A percentile compares a stretch with the other conserved stretches of the same genome.
phyloP scores from a whole-genome alignment of 2,888 invertebrate genomes.

The Agrochola macilenta region DNA sequence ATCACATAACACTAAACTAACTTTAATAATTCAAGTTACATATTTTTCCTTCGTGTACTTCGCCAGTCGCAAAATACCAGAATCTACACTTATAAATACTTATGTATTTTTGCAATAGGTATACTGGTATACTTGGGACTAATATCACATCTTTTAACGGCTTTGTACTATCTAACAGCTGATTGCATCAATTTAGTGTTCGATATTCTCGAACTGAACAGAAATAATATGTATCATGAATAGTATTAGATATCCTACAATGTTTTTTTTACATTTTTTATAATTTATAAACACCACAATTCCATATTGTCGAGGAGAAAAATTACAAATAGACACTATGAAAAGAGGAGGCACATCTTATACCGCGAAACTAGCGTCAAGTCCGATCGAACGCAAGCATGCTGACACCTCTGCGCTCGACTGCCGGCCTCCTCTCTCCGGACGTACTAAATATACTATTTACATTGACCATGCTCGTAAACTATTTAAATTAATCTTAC shows the following conservation, averaged over 20 bases:
- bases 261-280: slow-evolving; percentile 81
- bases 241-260: slow-evolving; percentile 63
- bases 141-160: slow-evolving; percentile 76
- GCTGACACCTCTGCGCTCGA: slow-evolving; percentile 7
- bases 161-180: slow-evolving; percentile 82
- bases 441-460: slow-evolving; percentile 56
- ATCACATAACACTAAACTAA: slow-evolving; percentile 62
- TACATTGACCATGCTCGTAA: slow-evolving; percentile 53
- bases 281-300: slow-evolving; percentile 83
- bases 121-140: slow-evolving; percentile 69
- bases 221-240: slow-evolving; percentile 77
- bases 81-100: slow-evolving; percentile 64
- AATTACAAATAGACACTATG: slow-evolving; percentile 69
- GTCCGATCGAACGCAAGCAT: neutral
- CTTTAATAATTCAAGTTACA: slow-evolving; percentile 75
- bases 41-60: slow-evolving; percentile 66
- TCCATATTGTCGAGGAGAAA: slow-evolving; percentile 82
- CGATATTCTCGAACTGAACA: slow-evolving; percentile 49
- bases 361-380: slow-evolving; percentile 9
- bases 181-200: slow-evolving; percentile 62
- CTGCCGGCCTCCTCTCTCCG: slow-evolving; percentile 19
- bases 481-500: slow-evolving; percentile 39
- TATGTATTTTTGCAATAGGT: slow-evolving; percentile 67
- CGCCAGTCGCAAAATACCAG: slow-evolving; percentile 66
- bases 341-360: slow-evolving; percentile 46